Base-by-base conservation (phyloP, 2,113 vertebrate species). In the Rhodinocichla rosea region DNA sequence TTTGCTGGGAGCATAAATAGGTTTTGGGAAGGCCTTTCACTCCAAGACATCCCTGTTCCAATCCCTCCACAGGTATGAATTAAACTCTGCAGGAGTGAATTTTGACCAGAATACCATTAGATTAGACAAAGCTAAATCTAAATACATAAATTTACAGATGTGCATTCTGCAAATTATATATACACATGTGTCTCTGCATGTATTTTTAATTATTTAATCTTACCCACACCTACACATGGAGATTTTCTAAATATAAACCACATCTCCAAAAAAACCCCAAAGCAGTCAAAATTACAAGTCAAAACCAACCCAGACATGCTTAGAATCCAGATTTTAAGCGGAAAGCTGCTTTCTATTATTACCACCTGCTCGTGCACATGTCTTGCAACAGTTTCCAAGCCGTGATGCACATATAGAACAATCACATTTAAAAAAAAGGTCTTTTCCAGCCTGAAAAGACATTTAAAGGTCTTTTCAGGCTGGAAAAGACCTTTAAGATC, bases 301-400 rank as follows among this genome's bases (percentile, higher is more conserved):
- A 65, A 69, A 77, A 65, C 16, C 15, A 78, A 67, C 39, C 7
- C 39, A 85, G 56, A 33, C 85, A 63, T 67, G 55, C 78, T 83
- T 12, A 69, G 68, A 77, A 94, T 32, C 3, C 0, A 1, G 7
- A 47, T 80, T 78, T 83, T 59, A 79, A 68, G 32, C 14, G 21
- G 52, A 87, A 92, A 83, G 47, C 42, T 85, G 83, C 53, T 83
- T 89, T 90, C 59, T 76, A 55, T 65, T 24, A 59, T 26, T 26
- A 64, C 40, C 74, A 76, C 52, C 55, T 75, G 81, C 56, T 57
- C 2, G 1, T 49, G 78, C 44, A 42, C 0, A 14, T 13, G 39
- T 33, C 53, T 49, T 13, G 9, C 8, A 60, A 69, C 53, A 24
- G 59, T 33, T 87, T 76, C 70, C 81, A 76, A 87, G 78, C 42